phyloP scores from a whole-genome alignment of 2,113 vertebrate genomes.

The Crypturellus undulatus region DNA sequence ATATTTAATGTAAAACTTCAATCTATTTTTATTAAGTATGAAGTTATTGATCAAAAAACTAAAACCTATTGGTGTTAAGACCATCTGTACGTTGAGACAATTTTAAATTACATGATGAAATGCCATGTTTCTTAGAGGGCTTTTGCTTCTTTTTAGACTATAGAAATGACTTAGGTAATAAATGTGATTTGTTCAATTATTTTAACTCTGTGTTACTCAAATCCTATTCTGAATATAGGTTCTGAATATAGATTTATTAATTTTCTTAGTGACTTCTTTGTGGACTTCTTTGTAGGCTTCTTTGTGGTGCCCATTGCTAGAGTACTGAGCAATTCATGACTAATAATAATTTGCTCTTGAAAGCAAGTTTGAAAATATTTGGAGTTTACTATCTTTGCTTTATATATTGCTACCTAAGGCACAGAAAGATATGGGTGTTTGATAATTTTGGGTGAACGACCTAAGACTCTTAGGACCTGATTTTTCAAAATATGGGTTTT shows the following conservation, averaged over 20 bases:
- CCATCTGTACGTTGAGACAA: not conserved
- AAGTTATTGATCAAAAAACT: not conserved
- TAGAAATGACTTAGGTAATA: not conserved
- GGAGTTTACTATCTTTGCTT: not conserved
- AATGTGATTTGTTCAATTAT: not conserved
- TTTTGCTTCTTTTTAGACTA: not conserved
- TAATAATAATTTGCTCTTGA: not conserved
- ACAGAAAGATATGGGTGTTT: not conserved
- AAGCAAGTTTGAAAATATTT: not conserved
- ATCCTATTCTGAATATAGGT: not conserved
- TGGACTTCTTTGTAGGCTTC: not conserved
- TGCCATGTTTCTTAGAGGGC: not conserved
- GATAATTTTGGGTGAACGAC: not conserved
- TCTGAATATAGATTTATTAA: not conserved
- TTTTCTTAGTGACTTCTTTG: not conserved
- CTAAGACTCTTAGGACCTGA: not conserved
- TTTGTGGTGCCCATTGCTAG: not conserved
- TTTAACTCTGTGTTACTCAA: not conserved
- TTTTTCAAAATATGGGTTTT: not conserved
- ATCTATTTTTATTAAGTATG: not conserved
- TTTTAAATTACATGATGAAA: not conserved
- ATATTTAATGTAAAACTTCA: not conserved
- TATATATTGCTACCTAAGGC: not conserved
- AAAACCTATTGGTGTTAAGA: not conserved
- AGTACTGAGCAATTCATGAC: not conserved